Evolutionary conservation across 2,113 vertebrate genomes (phyloP).

Genomic region (pig (Sus scrofa)): T2T-Sscrofa CM000825.6:150954001-150954500

Average conservation of each 20-base stretch:
- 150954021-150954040: background rate
- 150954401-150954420: background rate
- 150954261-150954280: background rate
- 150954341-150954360: background rate
- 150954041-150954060: background rate
- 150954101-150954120: slow-evolving; percentile 16
- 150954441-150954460: background rate
- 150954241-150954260: background rate
- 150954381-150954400: background rate
- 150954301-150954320: background rate
- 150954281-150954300: background rate
- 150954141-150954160: background rate
- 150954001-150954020: background rate
- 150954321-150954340: background rate
- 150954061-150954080: background rate
- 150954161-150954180: background rate
- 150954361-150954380: background rate
- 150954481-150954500: background rate
- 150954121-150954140: background rate
- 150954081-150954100: background rate
- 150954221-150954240: background rate
- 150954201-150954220: background rate
- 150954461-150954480: background rate
- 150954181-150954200: background rate
- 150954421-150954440: background rate